Base-by-base conservation (phyloP, 2,113 vertebrate genomes). In the Oceanodroma tethys region DNA sequence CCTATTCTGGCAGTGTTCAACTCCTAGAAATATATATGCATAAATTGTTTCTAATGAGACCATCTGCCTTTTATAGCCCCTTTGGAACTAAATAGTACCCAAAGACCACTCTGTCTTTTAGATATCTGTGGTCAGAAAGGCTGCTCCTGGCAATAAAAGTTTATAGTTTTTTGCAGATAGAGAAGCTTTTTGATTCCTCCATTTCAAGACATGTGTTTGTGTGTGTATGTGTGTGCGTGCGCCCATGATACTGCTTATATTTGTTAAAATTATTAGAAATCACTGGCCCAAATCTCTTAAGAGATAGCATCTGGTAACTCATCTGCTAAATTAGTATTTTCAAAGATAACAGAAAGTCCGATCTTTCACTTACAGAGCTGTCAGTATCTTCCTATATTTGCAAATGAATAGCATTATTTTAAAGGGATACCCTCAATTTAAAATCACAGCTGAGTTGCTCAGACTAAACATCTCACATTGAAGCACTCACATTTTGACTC, bases 11-110 rank as follows among this genome's bases (percentile, higher is more conserved):
- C 98, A 98, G 98, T 94, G 96, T 97, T 98, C 98, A 98, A 98
- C 98, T 98, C 98, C 98, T 98, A 98, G 98, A 98, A 98, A 98
- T 98, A 98, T 98, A 98, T 98, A 98, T 98, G 98, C 98, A 98
- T 98, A 98, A 98, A 98, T 98, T 98, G 98, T 98, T 98, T 98
- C 98, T 98, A 98, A 98, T 98, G 98, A 98, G 98, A 98, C 98
- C 98, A 98, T 98, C 98, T 98, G 98, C 98, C 98, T 98, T 98
- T 98, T 98, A 98, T 98, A 97, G 98, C 97, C 98, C 98, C 97
- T 98, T 98, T 98, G 98, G 98, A 98, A 98, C 98, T 95, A 98
- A 97, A 97, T 96, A 98, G 98, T 98, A 98, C 95, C 98, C 97
- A 97, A 98, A 98, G 98, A 98, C 98, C 97, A 98, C 97, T 98